phyloP scores from a whole-genome alignment of 2,797 vertebrate species.

The Acanthurus leucopareius region DNA sequence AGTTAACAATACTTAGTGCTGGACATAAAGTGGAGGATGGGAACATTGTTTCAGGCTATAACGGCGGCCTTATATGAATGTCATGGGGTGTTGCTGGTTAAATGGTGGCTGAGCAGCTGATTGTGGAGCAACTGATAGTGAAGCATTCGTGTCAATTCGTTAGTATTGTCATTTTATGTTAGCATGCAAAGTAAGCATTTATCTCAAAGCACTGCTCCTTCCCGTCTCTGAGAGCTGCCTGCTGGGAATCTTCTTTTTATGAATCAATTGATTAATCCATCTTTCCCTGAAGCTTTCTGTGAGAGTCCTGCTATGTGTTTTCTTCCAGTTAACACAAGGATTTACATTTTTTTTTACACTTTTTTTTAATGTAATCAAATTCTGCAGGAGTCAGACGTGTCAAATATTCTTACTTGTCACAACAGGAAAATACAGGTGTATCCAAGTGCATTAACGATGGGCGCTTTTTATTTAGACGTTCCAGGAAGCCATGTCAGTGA shows the following conservation, averaged over 20 bases:
- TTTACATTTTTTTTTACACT: background rate
- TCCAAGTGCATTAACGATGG: background rate
- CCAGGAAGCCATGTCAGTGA: background rate
- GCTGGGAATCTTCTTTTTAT: background rate
- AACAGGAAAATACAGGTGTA: background rate
- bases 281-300: background rate
- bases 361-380: background rate
- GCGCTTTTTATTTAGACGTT: background rate
- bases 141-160: background rate
- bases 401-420: background rate
- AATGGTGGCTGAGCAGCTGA: no score
- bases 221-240: background rate
- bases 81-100: no score
- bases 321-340: background rate
- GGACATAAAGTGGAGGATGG: no score
- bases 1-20: no score
- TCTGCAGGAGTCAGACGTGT: background rate
- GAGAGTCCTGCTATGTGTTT: background rate
- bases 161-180: no score
- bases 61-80: no score
- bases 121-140: no score
- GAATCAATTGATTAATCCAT: background rate
- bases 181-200: background rate
- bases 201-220: background rate
- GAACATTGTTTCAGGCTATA: no score